Conservation (phyloP, 1,140 invertebrate genomes). For the Fopius arisanus region DNA sequence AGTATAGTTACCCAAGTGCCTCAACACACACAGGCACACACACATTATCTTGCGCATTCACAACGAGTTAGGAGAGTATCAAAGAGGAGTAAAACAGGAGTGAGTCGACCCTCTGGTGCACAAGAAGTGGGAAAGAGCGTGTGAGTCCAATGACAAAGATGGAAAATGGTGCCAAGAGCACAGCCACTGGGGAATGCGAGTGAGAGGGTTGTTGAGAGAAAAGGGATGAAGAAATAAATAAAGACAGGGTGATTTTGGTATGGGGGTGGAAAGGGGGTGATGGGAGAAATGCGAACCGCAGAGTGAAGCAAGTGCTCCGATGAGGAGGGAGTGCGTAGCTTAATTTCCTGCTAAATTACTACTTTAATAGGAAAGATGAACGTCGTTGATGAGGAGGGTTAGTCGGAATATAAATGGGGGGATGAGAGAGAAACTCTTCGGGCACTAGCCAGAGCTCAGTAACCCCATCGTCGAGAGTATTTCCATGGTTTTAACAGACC, state of each 20-base stretch:
- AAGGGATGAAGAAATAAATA: constrained; percentile 26
- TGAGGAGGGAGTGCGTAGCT: constrained; percentile 58
- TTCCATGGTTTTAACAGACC: constrained; percentile 39
- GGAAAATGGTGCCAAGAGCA: constrained; percentile 17
- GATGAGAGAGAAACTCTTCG: constrained; percentile 34
- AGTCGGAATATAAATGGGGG: constrained; percentile 65
- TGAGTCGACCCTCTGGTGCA: background rate
- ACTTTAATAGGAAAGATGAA: constrained; percentile 68
- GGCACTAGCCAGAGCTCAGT: constrained; percentile 6
- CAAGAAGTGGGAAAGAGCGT: constrained; percentile 17
- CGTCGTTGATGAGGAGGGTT: constrained; percentile 65
- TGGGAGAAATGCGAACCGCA: constrained; percentile 37
- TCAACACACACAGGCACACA: background rate
- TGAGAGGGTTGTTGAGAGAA: constrained; percentile 25
- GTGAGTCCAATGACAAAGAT: background rate
- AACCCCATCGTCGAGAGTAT: constrained; percentile 38
- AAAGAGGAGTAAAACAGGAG: constrained; percentile 20
- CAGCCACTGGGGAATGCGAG: constrained; percentile 25
- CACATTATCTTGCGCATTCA: too few relatives aligned
- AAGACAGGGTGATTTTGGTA: constrained; percentile 11
- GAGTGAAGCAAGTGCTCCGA: constrained; percentile 46
- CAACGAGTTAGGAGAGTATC: constrained; percentile 9
- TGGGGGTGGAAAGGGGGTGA: constrained; percentile 19
- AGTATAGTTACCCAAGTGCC: background rate
- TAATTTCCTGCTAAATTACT: constrained; percentile 69